These are phyloP conservation scores for Gonocerus acuteangulatus DNA, from an alignment of 2,888 invertebrate species.

Conservation along the genomic window DNA sequence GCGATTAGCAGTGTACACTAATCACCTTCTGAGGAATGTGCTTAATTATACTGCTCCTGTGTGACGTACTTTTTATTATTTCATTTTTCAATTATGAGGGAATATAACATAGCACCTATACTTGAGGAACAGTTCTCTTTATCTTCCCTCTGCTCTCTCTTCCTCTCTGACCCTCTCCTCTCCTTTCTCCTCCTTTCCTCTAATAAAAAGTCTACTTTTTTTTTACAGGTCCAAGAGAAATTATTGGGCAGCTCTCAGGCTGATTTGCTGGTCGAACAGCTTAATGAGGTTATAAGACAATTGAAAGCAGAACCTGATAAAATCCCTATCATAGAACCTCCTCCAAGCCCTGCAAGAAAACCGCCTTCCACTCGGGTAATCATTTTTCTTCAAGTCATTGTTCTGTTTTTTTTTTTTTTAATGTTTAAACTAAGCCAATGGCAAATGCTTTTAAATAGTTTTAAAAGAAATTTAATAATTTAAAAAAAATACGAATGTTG, in stretches of 20 bases:
- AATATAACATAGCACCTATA: too few species aligned
- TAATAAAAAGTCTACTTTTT: too few species aligned
- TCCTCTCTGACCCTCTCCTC: too few species aligned
- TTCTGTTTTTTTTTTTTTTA: neutral
- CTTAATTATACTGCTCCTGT: too few species aligned
- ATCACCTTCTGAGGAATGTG: too few species aligned
- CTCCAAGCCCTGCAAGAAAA: conserved; percentile 38
- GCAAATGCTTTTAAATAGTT: neutral
- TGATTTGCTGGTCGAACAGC: conserved; percentile 70
- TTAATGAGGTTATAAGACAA: conserved; percentile 77
- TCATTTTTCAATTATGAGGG: too few species aligned
- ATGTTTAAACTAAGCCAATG: neutral
- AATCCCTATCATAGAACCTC: conserved; percentile 51
- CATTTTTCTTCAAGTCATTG: neutral
- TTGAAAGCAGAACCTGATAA: conserved; percentile 69
- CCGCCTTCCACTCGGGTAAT: conserved; percentile 39
- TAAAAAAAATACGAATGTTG: neutral
- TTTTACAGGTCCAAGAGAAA: conserved; percentile 49
- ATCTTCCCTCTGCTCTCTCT: too few species aligned
- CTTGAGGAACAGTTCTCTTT: too few species aligned
- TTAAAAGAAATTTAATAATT: neutral
- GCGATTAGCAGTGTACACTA: too few species aligned
- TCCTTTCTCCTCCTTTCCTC: too few species aligned
- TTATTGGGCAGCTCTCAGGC: conserved; percentile 69
- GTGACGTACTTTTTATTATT: too few species aligned